These are phyloP conservation scores for Oxyruncus cristatus DNA, from an alignment of 2,113 vertebrate species.

Conservation along the genomic window DNA sequence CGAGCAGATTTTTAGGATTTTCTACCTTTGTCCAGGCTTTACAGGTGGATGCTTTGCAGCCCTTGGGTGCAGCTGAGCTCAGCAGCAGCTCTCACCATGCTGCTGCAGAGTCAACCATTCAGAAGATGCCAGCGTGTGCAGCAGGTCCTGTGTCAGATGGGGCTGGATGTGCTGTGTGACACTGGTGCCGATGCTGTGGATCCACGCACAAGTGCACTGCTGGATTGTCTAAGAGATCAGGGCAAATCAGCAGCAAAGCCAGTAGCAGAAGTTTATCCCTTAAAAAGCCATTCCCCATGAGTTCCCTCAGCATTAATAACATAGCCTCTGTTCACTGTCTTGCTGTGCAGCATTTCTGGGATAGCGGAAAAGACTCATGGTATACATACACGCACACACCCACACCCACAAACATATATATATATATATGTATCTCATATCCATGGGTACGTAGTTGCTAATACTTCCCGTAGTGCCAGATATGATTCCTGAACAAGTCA, in stretches of 20 bases:
- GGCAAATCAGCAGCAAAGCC: neutral
- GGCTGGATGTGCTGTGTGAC: neutral
- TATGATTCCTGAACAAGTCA: neutral
- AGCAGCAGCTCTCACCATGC: neutral
- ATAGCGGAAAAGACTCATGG: neutral
- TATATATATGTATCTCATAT: neutral
- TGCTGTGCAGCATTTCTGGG: neutral
- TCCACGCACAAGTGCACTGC: rapidly evolving
- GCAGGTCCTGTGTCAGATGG: rapidly evolving
- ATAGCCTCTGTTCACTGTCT: neutral
- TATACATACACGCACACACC: no score
- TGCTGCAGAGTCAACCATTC: neutral
- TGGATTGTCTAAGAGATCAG: neutral
- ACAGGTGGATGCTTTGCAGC: neutral
- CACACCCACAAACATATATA: neutral
- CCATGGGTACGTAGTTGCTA: neutral
- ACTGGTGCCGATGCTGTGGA: neutral
- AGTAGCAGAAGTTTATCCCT: neutral
- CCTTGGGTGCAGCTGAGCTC: rapidly evolving
- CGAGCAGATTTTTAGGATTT: constrained; percentile 27
- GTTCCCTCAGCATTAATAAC: neutral
- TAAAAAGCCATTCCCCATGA: neutral
- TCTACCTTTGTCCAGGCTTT: constrained; percentile 8
- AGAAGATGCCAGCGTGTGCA: rapidly evolving
- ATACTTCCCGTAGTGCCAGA: neutral